Base-by-base conservation (phyloP, 23 tunicate species). In the Pegea sp. region DNA sequence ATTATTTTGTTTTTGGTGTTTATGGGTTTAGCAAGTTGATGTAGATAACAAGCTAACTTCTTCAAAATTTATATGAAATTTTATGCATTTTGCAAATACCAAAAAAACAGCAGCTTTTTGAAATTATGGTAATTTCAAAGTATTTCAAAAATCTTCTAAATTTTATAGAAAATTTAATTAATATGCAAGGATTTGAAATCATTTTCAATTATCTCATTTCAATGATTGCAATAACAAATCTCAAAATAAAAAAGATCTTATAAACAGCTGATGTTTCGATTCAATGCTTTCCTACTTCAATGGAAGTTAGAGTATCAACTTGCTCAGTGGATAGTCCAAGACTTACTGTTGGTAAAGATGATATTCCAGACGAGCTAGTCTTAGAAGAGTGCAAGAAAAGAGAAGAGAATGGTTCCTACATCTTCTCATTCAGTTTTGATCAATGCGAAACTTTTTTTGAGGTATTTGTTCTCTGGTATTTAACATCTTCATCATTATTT, bases 321-420 rank as follows among this genome's bases (percentile, higher is more conserved):
- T 69, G 75, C 49, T 52, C 75, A 20, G 70, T 65, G 22, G 63
- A 55, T 24, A 56, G 31, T 32, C 26, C 44, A 18, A 19, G 22
- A 4, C 44, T 65, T 21, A 53, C 64, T 13, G 33, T 65, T 28
- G 70, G 64, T 5, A 34, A 28, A 4, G 50, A 54, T 21, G 22
- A 18, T 3, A 31, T 5, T 3, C 50, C 70, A 3, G n/a, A n/a
- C n/a, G n/a, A n/a, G n/a, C n/a, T n/a, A n/a, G n/a, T n/a, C n/a
- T n/a, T n/a, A n/a, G 51, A 31, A 55, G 64, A 54, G 33, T 65
- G 70, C 26, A 50, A 4, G 38, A 16, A 11, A 22, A 33, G 8
- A 2, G 20, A 19, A 8, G 70, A 22, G 4, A 22, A 58, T 2
- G 63, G 31, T 5, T 22, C 11, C 32, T 55, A 56, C 21, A 38